phyloP scores from a whole-genome alignment of 2,113 vertebrate genomes.

The Campylomormyrus numenius region DNA sequence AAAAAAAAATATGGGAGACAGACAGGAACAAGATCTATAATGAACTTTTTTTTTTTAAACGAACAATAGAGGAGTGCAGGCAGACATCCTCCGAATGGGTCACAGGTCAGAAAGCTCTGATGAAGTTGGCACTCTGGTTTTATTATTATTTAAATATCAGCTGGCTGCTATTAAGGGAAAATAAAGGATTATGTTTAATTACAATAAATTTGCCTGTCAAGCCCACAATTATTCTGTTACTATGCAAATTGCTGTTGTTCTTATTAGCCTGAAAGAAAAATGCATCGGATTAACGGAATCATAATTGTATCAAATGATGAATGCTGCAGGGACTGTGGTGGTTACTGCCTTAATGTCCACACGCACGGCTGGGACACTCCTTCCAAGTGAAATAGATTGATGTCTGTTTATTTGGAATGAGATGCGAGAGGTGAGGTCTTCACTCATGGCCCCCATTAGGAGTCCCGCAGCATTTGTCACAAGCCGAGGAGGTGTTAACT shows the following conservation, averaged over 20 bases:
- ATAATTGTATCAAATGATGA: conserved; percentile 55
- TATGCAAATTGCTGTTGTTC: conserved; percentile 62
- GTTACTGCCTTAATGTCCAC: conserved; percentile 29
- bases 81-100: conserved; percentile 23
- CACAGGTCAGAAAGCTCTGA: conserved; percentile 35
- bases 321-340: conserved; percentile 43
- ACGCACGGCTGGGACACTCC: background rate
- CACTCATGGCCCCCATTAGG: background rate
- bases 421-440: background rate
- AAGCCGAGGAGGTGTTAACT: background rate
- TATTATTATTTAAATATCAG: conserved; percentile 51
- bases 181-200: conserved; percentile 75
- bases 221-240: conserved; percentile 66
- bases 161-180: conserved; percentile 59
- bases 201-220: conserved; percentile 66
- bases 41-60: background rate
- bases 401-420: background rate
- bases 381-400: background rate
- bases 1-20: background rate
- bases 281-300: conserved; percentile 60
- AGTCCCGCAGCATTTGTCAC: conserved; percentile 1
- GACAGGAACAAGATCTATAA: background rate
- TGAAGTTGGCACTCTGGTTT: conserved; percentile 46
- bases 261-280: conserved; percentile 51
- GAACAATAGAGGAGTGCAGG: background rate